Evolutionary conservation across 2,888 invertebrate genomes (phyloP).

Genomic region (Aphodius granarius): DNA sequence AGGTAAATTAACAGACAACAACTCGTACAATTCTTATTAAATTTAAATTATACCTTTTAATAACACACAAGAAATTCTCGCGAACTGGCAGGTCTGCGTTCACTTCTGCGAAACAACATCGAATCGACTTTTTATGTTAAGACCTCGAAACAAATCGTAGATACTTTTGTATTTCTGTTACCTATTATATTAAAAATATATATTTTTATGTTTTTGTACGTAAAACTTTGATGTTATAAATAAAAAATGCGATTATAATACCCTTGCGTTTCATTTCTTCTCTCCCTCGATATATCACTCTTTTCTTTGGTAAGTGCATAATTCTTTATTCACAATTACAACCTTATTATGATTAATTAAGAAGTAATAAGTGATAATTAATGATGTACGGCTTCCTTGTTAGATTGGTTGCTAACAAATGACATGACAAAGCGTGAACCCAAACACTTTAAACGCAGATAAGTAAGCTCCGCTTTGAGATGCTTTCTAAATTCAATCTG

Average conservation of each 20-base stretch:
- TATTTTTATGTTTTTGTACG: slow-evolving; percentile 9
- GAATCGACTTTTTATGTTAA: not conserved
- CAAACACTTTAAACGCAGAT: not conserved
- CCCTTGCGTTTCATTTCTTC: not conserved
- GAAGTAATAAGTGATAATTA: not conserved
- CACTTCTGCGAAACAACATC: not conserved
- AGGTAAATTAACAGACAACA: not conserved
- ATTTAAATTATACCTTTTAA: not conserved
- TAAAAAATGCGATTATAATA: not conserved
- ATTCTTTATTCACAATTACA: not conserved
- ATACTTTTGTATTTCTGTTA: slow-evolving; percentile 13
- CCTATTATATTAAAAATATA: slow-evolving; percentile 14
- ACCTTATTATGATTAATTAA: not conserved
- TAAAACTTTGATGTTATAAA: slow-evolving; percentile 12
- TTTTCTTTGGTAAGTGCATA: not conserved
- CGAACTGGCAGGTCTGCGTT: not conserved
- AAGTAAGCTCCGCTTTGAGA: not conserved
- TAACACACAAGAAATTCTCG: not conserved
- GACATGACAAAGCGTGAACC: not conserved
- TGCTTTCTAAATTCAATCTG: not conserved
- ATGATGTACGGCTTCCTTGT: not conserved
- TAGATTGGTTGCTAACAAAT: not conserved
- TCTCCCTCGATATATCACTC: not conserved
- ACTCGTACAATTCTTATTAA: not conserved
- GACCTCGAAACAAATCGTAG: slow-evolving; percentile 2